Base-by-base conservation (phyloP, 2,888 invertebrate species). In the Aphelenchoides bicaudatus region DNA sequence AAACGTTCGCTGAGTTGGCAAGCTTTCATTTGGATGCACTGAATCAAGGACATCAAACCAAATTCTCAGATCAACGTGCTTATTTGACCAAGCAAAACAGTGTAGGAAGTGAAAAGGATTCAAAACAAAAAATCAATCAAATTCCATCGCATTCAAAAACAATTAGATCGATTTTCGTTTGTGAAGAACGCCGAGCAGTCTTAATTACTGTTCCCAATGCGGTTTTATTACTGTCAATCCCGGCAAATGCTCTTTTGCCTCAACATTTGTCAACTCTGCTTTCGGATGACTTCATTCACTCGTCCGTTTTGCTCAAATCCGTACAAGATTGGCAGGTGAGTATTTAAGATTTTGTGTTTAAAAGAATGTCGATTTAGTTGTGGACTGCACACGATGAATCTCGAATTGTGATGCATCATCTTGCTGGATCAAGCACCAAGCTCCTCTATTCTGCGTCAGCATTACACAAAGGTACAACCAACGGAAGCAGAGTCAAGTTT, bases 381-480 rank as follows among this genome's bases (percentile, higher is more conserved):
- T 93, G 92, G 92, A 88, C 90, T 70, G 92, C 92, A 0, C 90
- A 90, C 71, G 84, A 85, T 29, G 85, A 86, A 61, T 90, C 89
- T 0, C 86, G 86, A 53, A 86, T 92, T 65, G 86, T 87, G 50
- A 86, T 89, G 23, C 91, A 90, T 79, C 83, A 86, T 0, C 83
- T 91, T 52, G 85, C 85, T 69, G 86, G 85, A 84, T 85, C 37
- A 84, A 85, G 34, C 85, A 87, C 3, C 88, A 47, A 62, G 2
- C 69, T 75, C 56, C 62, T 70, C 21, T 74, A 89, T 38, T 84
- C 87, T 28, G 86, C 85, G 1, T 72, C 72, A 5, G 58, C 71
- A 19, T 66, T 64, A 6, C 90, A 90, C 68, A 27, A 38, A 5
- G 31, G 38, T 10, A 58, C 39, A 2, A 23, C 19, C 1, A 37